Conservation (phyloP, 2,888 invertebrate species). For the Macrophya annulata region DNA sequence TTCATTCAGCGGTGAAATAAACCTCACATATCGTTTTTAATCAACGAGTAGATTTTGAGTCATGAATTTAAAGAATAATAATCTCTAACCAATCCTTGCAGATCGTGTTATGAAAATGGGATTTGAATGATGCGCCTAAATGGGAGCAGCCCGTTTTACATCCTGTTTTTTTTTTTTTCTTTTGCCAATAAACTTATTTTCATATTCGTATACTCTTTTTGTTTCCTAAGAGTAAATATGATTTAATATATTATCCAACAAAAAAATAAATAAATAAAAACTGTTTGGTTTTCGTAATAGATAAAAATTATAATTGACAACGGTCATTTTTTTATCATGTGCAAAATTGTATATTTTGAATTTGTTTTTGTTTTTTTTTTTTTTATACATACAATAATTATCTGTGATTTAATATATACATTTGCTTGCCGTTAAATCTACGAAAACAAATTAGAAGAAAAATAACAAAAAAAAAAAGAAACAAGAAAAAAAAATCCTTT, state of each 20-base stretch:
- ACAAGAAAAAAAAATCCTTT: not conserved
- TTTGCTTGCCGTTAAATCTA: constrained; percentile 23
- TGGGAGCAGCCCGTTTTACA: not conserved
- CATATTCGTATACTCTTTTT: not conserved
- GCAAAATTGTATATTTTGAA: constrained; percentile 71
- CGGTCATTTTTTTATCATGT: constrained; percentile 62
- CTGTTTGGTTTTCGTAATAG: not conserved
- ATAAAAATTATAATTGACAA: not conserved
- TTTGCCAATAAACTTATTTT: not conserved
- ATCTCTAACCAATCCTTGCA: too few relatives aligned
- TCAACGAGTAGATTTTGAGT: too few relatives aligned
- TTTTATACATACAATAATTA: constrained; percentile 70
- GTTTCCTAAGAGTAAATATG: too few relatives aligned
- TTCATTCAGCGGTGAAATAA: too few relatives aligned
- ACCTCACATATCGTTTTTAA: too few relatives aligned
- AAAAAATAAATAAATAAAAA: not conserved
- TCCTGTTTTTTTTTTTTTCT: not conserved
- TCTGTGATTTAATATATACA: constrained; percentile 66
- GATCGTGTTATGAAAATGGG: not conserved
- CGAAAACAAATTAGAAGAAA: not conserved
- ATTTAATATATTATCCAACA: too few relatives aligned
- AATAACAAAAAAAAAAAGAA: not conserved
- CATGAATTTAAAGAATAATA: too few relatives aligned
- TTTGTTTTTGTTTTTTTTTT: constrained; percentile 60
- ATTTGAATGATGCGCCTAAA: not conserved